Percentiles rank a stretch among this genome's conserved stretches.
These are phyloP conservation scores for Branchipolynoe longqiensis DNA, from an alignment of 2,888 invertebrate species.

Conservation along the genomic window DNA sequence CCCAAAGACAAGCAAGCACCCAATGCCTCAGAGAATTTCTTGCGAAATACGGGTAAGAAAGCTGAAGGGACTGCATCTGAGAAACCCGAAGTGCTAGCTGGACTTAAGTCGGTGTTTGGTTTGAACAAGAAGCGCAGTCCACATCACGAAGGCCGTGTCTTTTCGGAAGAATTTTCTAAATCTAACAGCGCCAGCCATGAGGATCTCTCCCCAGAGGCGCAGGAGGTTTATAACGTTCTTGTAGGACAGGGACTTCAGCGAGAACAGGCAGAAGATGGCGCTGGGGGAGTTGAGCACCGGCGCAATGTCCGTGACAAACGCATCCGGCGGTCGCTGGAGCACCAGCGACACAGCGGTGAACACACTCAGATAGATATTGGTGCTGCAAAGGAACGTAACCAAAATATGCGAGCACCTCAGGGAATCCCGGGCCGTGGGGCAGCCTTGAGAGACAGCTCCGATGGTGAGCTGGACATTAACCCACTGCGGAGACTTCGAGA, in stretches of 20 bases:
- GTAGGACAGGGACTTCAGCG: constrained; percentile 86
- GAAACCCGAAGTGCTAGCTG: constrained; percentile 14
- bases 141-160: constrained; percentile 12
- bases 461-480: constrained; percentile 83
- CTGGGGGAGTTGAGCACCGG: constrained; percentile 52
- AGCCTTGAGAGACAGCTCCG: constrained; percentile 77
- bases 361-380: constrained; percentile 66
- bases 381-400: constrained; percentile 64
- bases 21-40: background rate
- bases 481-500: constrained; percentile 86
- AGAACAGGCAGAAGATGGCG: constrained; percentile 51
- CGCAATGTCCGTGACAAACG: constrained; percentile 72
- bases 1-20: constrained; percentile 8
- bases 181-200: constrained; percentile 44
- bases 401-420: constrained; percentile 76
- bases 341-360: constrained; percentile 70
- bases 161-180: constrained; percentile 55
- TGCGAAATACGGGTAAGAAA: background rate
- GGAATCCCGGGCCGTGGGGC: constrained; percentile 72
- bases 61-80: background rate
- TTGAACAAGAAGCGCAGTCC: constrained; percentile 29
- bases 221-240: constrained; percentile 94
- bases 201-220: constrained; percentile 87
- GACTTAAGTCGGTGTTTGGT: constrained; percentile 33
- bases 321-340: constrained; percentile 75